Evolutionary conservation across 2,888 invertebrate genomes (phyloP), one percentile per base, ranked within the genome.

Genomic region (Cephus pulcher): DNA sequence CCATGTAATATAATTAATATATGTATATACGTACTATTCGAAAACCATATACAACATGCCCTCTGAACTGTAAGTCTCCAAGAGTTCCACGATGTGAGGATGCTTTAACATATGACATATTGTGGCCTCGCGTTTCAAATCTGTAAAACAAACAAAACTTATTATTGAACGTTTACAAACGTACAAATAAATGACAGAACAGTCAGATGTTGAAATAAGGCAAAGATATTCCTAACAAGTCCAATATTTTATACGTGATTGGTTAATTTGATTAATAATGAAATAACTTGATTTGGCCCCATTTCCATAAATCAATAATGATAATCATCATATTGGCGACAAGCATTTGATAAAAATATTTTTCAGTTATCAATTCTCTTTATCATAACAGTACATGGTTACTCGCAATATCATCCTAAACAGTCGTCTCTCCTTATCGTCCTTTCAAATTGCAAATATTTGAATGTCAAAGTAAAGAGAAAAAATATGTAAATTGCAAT

Each of bases 11-110:
- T 4, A 23, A 56, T 56, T 33, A 71, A 35, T 69, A 32, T 40
- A n/a, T 34, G 75, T 37, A 76, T 79, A 81, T 92, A 97, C 98
- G 97, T 94, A 99, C 98, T 97, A 98, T 95, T 99, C 99, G 93
- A 99, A 99, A 83, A 99, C 98, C 99, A 99, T 99, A 92, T 99
- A 99, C 34, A 99, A 95, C 97, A 98, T 98, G 88, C 98, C 98
- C 92, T 99, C 99, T 9, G 98, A 98, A 90, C 98, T 98, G 94
- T 99, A 99, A 0, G 99, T 99, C 93, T 99, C 99, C 86, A 99
- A 93, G 78, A 99, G 94, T 92, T 99, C 99, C 86, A 99, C 99
- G 87, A 99, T 99, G 93, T 99, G 99, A 6, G 98, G 98, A 93
- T 99, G 99, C 92, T 99, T 99, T 88, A 99, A 93, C 97, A 98